Conservation (phyloP, 2,888 invertebrate species). For the Coecobrya sp. region DNA sequence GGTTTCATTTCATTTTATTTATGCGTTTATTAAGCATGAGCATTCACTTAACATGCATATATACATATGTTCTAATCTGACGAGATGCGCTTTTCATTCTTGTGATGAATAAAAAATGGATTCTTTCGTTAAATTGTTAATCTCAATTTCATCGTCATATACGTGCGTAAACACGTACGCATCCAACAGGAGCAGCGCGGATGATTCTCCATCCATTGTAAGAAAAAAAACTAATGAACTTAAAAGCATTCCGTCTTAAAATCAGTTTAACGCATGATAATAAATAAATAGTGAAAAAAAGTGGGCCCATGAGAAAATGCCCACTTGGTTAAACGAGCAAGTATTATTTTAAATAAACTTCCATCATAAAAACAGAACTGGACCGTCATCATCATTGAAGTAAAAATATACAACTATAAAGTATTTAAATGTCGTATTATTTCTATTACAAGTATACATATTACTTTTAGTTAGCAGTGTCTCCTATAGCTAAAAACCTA, state of each 20-base stretch:
- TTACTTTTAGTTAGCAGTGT: constrained; percentile 23
- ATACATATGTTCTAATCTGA: neutral
- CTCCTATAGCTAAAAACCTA: constrained; percentile 50
- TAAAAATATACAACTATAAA: constrained; percentile 15
- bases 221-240: constrained; percentile 40
- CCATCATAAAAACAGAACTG: constrained; percentile 37
- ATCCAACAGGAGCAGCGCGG: neutral
- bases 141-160: constrained; percentile 29
- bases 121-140: constrained; percentile 33
- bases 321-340: too few species aligned
- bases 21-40: constrained; percentile 48
- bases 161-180: constrained; percentile 54
- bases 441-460: too few species aligned
- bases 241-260: constrained; percentile 42
- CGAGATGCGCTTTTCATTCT: constrained; percentile 25
- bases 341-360: constrained; percentile 47
- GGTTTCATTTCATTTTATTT: constrained; percentile 37
- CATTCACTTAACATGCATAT: constrained; percentile 11
- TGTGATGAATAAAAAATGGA: constrained; percentile 14
- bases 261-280: constrained; percentile 46
- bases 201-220: neutral
- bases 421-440: constrained; percentile 35
- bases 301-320: constrained; percentile 9
- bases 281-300: constrained; percentile 38
- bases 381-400: constrained; percentile 37